Evolutionary conservation across 2,888 invertebrate genomes (phyloP).

Genomic region (Oeneis ivallda): DNA sequence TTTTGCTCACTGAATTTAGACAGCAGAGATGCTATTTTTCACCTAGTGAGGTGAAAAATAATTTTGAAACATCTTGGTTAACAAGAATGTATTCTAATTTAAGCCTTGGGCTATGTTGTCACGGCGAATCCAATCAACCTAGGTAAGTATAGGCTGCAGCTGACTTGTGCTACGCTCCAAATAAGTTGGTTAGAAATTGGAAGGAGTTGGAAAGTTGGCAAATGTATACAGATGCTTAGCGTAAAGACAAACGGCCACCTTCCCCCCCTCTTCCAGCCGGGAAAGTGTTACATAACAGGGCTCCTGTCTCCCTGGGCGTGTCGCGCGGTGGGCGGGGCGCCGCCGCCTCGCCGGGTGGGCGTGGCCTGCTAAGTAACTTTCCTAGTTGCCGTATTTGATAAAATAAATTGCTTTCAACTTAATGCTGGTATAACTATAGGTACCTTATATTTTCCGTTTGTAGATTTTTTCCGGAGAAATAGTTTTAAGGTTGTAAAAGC

Average conservation of each 20-base stretch:
- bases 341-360: conserved; percentile 34
- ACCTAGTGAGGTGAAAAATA: no score
- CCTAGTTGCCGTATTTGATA: conserved; percentile 29
- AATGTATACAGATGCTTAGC: background rate
- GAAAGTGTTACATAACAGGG: conserved; percentile 52
- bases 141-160: no score
- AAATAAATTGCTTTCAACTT: conserved; percentile 37
- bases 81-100: no score
- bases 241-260: background rate
- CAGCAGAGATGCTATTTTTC: no score
- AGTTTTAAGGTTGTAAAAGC: no score
- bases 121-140: background rate
- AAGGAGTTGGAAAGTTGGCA: background rate
- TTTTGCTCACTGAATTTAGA: no score
- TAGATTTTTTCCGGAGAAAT: background rate
- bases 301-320: conserved; percentile 37
- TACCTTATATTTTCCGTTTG: background rate
- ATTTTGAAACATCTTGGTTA: no score
- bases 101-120: no score
- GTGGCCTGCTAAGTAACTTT: conserved; percentile 35
- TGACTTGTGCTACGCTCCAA: no score
- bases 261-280: background rate
- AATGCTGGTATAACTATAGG: conserved; percentile 14
- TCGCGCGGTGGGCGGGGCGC: conserved; percentile 39
- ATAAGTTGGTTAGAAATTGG: background rate